phyloP scores from a whole-genome alignment of 2,888 invertebrate genomes.

The Boloria euphrosyne region DNA sequence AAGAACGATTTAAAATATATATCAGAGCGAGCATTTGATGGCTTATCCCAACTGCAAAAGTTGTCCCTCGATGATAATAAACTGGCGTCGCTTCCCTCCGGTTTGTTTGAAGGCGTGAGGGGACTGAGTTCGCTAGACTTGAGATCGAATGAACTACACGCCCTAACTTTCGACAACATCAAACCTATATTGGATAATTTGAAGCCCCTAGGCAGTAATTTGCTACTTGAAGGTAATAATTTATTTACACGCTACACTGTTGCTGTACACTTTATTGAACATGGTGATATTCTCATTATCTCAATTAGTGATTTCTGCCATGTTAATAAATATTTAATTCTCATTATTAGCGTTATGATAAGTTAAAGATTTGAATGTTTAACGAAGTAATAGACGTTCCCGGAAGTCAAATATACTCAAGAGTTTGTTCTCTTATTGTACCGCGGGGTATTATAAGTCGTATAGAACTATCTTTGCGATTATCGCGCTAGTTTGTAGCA shows the following conservation, averaged over 20 bases:
- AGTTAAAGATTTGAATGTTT: slow-evolving; percentile 72
- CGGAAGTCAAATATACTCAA: slow-evolving; percentile 65
- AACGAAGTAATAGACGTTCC: slow-evolving; percentile 64
- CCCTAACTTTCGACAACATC: slow-evolving; percentile 88
- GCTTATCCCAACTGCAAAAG: slow-evolving; percentile 87
- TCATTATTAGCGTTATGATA: slow-evolving; percentile 57
- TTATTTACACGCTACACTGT: too few species aligned
- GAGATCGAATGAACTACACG: slow-evolving; percentile 88
- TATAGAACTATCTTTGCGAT: slow-evolving; percentile 45
- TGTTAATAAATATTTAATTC: slow-evolving; percentile 59
- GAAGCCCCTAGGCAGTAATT: slow-evolving; percentile 87
- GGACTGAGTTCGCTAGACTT: slow-evolving; percentile 89
- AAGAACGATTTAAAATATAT: slow-evolving; percentile 87
- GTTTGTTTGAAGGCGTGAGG: slow-evolving; percentile 87
- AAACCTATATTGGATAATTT: slow-evolving; percentile 90
- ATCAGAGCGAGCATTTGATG: slow-evolving; percentile 89
- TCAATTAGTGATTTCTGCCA: too few species aligned
- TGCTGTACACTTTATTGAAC: too few species aligned
- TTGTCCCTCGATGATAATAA: slow-evolving; percentile 90
- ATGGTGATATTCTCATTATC: too few species aligned
- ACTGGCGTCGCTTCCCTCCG: slow-evolving; percentile 86
- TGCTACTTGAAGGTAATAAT: slow-evolving; percentile 87
- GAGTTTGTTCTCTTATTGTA: slow-evolving; percentile 70
- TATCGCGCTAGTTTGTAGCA: slow-evolving; percentile 36
- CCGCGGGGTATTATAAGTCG: slow-evolving; percentile 61